phyloP scores from a whole-genome alignment of 2,888 invertebrate species.

The Rhagium mordax region DNA sequence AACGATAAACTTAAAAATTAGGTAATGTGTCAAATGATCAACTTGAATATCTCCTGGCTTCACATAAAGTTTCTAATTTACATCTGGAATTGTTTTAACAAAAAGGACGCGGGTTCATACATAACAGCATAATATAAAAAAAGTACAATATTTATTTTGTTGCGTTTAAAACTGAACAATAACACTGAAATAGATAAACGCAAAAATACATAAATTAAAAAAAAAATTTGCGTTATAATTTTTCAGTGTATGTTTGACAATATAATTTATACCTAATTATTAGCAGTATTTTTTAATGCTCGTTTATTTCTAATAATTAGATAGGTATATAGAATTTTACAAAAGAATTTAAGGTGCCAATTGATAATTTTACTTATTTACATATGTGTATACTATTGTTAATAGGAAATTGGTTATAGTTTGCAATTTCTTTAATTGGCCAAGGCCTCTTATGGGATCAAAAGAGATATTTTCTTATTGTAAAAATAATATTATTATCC shows the following conservation, averaged over 20 bases:
- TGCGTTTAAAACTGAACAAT: not conserved
- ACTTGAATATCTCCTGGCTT: too few relatives aligned
- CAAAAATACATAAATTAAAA: too few relatives aligned
- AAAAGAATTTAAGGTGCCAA: not conserved
- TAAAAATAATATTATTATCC: not conserved
- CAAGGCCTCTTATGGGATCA: conserved; percentile 10
- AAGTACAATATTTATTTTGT: not conserved
- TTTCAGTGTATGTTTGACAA: not conserved
- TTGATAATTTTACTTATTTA: not conserved
- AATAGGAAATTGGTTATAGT: not conserved
- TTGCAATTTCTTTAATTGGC: not conserved
- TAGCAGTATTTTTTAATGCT: not conserved
- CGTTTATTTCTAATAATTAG: not conserved
- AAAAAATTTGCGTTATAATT: not conserved
- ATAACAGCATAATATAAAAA: too few relatives aligned
- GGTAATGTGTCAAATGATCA: too few relatives aligned
- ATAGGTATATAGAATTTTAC: not conserved
- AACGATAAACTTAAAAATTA: too few relatives aligned
- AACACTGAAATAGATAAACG: not conserved
- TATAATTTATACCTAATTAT: not conserved
- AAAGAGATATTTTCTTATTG: not conserved
- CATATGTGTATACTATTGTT: not conserved
- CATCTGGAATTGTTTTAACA: too few relatives aligned
- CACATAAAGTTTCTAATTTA: too few relatives aligned
- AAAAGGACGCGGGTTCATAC: too few relatives aligned